These are phyloP conservation scores for Laticauda colubrina DNA, from an alignment of 2,113 vertebrate species.

Conservation along the genomic window DNA sequence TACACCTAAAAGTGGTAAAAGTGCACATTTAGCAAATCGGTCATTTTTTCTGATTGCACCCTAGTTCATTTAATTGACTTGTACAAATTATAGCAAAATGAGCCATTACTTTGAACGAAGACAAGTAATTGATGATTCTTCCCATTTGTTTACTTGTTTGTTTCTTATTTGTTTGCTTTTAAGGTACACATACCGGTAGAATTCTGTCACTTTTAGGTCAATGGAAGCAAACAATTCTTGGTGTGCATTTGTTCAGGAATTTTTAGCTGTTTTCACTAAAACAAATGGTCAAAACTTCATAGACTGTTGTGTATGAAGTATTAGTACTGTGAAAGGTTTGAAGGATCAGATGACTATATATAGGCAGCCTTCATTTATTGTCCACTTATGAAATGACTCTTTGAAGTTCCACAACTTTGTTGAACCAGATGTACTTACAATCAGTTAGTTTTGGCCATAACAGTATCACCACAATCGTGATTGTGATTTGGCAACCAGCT, in stretches of 20 bases:
- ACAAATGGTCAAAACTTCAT: neutral
- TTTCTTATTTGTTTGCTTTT: neutral
- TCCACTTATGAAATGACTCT: neutral
- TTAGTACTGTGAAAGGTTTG: neutral
- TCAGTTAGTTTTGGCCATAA: neutral
- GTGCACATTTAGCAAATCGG: neutral
- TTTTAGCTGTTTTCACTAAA: neutral
- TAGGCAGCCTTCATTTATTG: neutral
- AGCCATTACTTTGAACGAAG: neutral
- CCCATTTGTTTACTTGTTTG: neutral
- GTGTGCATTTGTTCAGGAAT: neutral
- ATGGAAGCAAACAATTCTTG: neutral
- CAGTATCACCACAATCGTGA: neutral
- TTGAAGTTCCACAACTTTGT: neutral
- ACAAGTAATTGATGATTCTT: neutral
- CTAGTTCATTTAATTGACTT: neutral
- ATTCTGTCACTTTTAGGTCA: neutral
- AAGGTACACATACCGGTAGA: neutral
- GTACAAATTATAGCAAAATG: neutral
- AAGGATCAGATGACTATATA: neutral
- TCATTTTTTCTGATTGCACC: neutral
- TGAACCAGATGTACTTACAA: neutral
- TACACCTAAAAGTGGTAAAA: neutral
- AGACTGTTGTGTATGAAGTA: neutral
- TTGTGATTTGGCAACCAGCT: neutral